Evolutionary conservation across 2,113 vertebrate genomes (phyloP), one percentile per base, ranked within the genome.

Genomic region (Hyla sarda): DNA sequence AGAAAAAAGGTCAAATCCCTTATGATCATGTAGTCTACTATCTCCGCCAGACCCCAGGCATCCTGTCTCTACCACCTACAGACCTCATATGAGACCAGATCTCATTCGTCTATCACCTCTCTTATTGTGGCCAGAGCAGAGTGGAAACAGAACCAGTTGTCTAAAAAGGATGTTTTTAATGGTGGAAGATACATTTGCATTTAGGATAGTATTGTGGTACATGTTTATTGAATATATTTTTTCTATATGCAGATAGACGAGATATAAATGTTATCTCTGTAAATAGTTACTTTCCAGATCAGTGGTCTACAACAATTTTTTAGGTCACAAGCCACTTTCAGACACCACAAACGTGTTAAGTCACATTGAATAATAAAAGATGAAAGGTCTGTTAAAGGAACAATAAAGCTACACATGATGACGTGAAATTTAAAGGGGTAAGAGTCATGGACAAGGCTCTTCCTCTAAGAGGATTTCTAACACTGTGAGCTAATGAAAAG

Each of bases 91-190:
- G 4, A 85, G 45, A 69, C 77, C 47, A 54, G 30, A 78, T 67
- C 74, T 54, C 62, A 62, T 78, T 78, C 37, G 74, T 85, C 75
- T 85, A 54, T 78, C 72, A 62, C 72, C 19, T 34, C 50, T 83
- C 37, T 52, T 17, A 69, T 14, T 52, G 32, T 54, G 60, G 60
- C 58, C 83, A 78, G 47, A 56, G 47, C 83, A 78, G 83, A 65
- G 74, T 69, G 60, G 83, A 78, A 77, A 78, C 56, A 34, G 73
- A 65, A 23, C 56, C 37, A 17, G 28, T 52, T 62, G 74, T 8
- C 23, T 67, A 30, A 58, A n/a, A 60, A 85, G 83, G 74, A 78
- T 85, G 58, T 78, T 58, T 60, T 30, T 85, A 77, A 78, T 78
- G 41, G 32, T 41, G 60, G 69, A 19, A 78, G 83, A 78, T 37